Conservation (phyloP, 1,140 invertebrate genomes). For the Euwallacea similis region DNA sequence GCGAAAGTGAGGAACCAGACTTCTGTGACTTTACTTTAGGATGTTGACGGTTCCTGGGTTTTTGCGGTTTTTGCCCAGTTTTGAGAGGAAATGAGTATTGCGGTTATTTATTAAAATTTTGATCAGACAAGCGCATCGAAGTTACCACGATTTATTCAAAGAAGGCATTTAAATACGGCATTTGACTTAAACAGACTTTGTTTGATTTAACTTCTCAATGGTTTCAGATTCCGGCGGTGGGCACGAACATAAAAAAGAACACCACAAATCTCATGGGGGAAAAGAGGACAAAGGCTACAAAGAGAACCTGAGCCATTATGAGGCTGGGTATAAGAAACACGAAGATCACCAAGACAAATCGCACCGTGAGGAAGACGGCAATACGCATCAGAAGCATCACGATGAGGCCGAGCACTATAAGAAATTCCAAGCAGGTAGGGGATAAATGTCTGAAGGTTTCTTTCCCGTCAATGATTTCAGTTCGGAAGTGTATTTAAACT, state of each 20-base stretch:
- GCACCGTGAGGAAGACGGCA: not conserved
- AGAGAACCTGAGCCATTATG: not conserved
- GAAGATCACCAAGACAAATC: not conserved
- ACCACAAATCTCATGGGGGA: slow-evolving; percentile 3
- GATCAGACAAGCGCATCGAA: too few relatives aligned
- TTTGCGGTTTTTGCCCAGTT: too few relatives aligned
- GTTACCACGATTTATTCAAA: too few relatives aligned
- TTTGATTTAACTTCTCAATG: too few relatives aligned
- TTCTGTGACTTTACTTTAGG: too few relatives aligned
- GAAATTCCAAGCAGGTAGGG: slow-evolving; percentile 13
- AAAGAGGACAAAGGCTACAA: slow-evolving; percentile 6
- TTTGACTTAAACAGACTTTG: too few relatives aligned
- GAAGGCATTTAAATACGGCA: too few relatives aligned
- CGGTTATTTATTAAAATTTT: too few relatives aligned
- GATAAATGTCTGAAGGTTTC: not conserved
- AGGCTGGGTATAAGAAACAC: slow-evolving; percentile 4
- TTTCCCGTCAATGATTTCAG: too few relatives aligned
- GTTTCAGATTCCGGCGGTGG: not conserved
- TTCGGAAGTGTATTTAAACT: not conserved
- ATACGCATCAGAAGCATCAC: not conserved
- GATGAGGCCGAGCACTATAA: slow-evolving; percentile 14
- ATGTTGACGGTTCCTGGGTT: too few relatives aligned
- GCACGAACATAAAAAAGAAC: not conserved
- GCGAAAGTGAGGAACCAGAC: too few relatives aligned
- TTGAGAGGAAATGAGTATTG: too few relatives aligned